These are phyloP conservation scores for Temnothorax rugatulus DNA, from an alignment of 2,888 invertebrate species.

Conservation along the genomic window DNA sequence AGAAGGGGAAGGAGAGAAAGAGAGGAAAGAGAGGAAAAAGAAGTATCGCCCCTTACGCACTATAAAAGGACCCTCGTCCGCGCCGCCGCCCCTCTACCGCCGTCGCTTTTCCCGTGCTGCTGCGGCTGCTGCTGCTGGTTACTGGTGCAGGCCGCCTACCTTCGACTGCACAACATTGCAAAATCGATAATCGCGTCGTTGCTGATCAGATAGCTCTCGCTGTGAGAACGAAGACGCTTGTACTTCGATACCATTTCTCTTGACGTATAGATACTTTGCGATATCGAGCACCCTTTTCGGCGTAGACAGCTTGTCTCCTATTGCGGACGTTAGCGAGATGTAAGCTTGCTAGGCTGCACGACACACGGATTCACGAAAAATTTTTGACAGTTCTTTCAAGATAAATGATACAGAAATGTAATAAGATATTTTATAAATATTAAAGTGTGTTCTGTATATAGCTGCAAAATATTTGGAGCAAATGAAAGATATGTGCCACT, in stretches of 20 bases:
- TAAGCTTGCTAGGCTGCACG: neutral
- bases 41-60: conserved; percentile 73
- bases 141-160: conserved; percentile 72
- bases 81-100: conserved; percentile 43
- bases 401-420: neutral
- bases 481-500: neutral
- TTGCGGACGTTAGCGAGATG: neutral
- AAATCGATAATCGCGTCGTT: conserved; percentile 77
- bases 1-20: neutral
- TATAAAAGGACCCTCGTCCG: conserved; percentile 74
- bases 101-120: conserved; percentile 66
- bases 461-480: neutral
- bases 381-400: neutral
- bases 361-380: neutral
- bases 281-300: conserved; percentile 24
- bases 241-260: conserved; percentile 3
- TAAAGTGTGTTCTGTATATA: neutral
- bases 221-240: conserved; percentile 55
- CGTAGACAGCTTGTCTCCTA: conserved; percentile 36
- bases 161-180: conserved; percentile 74
- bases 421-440: neutral
- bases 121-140: conserved; percentile 30
- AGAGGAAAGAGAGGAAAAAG: conserved; percentile 16
- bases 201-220: conserved; percentile 75
- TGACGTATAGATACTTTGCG: conserved; percentile 16